Evolutionary conservation across 2,797 vertebrate genomes (phyloP).

Genomic region (Phyllotis vaccarum): DNA sequence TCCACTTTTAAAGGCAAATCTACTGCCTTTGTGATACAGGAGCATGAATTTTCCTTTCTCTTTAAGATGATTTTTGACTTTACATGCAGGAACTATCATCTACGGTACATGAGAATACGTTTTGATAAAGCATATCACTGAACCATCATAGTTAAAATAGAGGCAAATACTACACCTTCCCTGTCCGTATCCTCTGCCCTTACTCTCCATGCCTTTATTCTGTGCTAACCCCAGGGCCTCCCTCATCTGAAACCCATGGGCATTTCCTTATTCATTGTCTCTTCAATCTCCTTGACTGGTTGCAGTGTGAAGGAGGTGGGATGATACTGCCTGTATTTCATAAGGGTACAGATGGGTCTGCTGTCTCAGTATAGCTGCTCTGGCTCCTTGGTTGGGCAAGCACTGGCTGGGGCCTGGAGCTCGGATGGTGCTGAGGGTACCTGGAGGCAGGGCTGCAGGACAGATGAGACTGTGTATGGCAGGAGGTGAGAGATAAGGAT

Average conservation of each 20-base stretch:
- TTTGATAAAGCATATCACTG: background rate
- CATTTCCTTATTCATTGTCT: background rate
- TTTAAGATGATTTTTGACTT: background rate
- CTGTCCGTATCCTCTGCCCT: background rate
- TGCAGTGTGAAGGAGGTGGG: background rate
- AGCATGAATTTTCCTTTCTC: too few species aligned
- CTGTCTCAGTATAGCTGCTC: background rate
- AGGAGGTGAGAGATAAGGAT: background rate
- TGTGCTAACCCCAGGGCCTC: background rate
- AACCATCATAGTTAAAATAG: background rate
- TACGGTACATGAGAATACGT: background rate
- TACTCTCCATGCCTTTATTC: accelerated
- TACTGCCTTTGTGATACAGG: background rate
- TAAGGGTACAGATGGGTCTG: background rate
- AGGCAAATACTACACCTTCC: background rate
- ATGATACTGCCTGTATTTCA: too few species aligned
- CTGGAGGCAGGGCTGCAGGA: background rate
- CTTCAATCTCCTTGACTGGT: accelerated
- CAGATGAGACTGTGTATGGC: accelerated
- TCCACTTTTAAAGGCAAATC: background rate
- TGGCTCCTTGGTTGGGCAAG: background rate
- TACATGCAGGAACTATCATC: too few species aligned
- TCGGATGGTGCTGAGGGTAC: accelerated
- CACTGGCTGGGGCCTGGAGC: background rate
- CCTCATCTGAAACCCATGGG: accelerated